Evolutionary conservation across 2,888 invertebrate species (phyloP), one percentile per base, ranked within the genome.

Genomic region (Eustalomyia histrio): DNA sequence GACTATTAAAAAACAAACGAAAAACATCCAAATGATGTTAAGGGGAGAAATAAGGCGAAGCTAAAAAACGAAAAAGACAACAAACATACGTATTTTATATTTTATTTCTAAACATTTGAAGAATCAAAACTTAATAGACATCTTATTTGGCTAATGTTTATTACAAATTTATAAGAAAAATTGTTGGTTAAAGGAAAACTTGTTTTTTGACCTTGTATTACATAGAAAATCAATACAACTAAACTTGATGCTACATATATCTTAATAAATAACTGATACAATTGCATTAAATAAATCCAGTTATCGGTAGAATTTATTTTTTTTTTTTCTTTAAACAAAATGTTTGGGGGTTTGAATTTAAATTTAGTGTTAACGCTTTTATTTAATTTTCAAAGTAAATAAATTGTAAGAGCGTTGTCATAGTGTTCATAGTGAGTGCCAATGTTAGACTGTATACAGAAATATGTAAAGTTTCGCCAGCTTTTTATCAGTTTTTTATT

Each of bases 1-100:
- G 83, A 85, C 89, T 88, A 88, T 90, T 89, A 87, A 83, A 84
- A 29, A 29, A 29, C 29, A 29, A 29, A 50, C 35, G 29, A 72
- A 63, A 65, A 43, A 64, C n/a, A n/a, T 55, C 17, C 53, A 43
- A 53, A 58, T 43, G 24, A 58, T n/a, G 6, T n/a, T n/a, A n/a
- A 2, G 7, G 2, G 39, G 16, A 55, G 35, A 53, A 35, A 35
- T 58, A 21, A 52, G 64, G 16, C 24, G 24, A 64, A 72, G 33
- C 24, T 35, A 61, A 35, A 43, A 60, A 50, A 67, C 9, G 47
- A 65, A 74, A 39, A 57, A 53, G 35, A 61, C 47, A 35, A 10
- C 10, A 55, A 52, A 65, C 65, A 78, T 55, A 68, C 14, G 29
- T 16, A 73, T 50, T 39, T n/a, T 43, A 35, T 53, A 18, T 39